These are phyloP conservation scores for Coenobita brevimanus DNA, from an alignment of 1,140 invertebrate genomes.

Conservation along the genomic window DNA sequence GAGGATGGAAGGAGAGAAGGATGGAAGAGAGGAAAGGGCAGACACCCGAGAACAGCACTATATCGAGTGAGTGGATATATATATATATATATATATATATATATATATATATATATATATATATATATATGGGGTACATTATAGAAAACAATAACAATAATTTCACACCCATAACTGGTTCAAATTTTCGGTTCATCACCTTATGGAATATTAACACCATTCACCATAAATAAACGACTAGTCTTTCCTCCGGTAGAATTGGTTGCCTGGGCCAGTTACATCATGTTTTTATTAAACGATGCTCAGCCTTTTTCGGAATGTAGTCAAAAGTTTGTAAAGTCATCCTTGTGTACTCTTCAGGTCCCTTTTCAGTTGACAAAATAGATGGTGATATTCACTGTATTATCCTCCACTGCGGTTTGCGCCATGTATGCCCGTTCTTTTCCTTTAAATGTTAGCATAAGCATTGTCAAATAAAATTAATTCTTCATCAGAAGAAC, in stretches of 20 bases:
- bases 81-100: too few relatives aligned
- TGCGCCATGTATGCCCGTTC: constrained; percentile 8
- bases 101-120: too few relatives aligned
- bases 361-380: too few relatives aligned
- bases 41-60: too few relatives aligned
- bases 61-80: too few relatives aligned
- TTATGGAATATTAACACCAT: background rate
- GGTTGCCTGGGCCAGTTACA: constrained; percentile 31
- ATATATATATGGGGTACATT: too few relatives aligned
- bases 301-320: constrained; percentile 21
- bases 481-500: constrained; percentile 12
- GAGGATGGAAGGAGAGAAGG: too few relatives aligned
- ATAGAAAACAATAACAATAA: too few relatives aligned
- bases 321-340: background rate
- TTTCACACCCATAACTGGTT: too few relatives aligned
- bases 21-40: too few relatives aligned
- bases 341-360: background rate
- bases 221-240: constrained; percentile 29
- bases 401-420: constrained; percentile 1
- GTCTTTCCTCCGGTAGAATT: constrained; percentile 33
- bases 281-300: constrained; percentile 14
- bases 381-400: constrained; percentile 12
- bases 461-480: background rate
- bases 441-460: constrained; percentile 5
- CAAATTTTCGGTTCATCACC: too few relatives aligned